These are phyloP conservation scores for Stegana nigrithorax DNA, from an alignment of 2,888 invertebrate genomes.

Conservation along the genomic window DNA sequence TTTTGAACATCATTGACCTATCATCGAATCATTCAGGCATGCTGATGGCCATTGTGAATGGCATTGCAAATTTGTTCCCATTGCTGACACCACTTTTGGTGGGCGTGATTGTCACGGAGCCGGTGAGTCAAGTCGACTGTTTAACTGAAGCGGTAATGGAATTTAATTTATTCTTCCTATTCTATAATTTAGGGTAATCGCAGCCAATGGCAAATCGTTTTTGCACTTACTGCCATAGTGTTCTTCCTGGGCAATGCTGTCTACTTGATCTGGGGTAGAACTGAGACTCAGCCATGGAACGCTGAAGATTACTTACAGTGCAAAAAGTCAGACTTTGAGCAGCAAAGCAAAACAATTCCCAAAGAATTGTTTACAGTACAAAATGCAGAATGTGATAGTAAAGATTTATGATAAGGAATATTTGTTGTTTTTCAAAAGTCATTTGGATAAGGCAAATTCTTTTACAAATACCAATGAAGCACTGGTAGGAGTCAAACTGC, in stretches of 20 bases:
- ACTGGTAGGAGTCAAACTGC: too few relatives aligned
- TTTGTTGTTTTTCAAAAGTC: too few relatives aligned
- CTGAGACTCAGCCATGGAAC: conserved; percentile 78
- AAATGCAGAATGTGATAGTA: too few relatives aligned
- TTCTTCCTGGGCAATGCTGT: conserved; percentile 78
- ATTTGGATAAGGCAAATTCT: too few relatives aligned
- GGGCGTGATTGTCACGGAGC: conserved; percentile 69
- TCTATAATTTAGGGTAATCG: conserved; percentile 64
- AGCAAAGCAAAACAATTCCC: too few relatives aligned
- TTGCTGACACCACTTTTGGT: conserved; percentile 73
- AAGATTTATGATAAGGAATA: too few relatives aligned
- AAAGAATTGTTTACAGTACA: too few relatives aligned
- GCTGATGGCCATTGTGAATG: conserved; percentile 75
- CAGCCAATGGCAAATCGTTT: conserved; percentile 80
- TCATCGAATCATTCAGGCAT: conserved; percentile 75
- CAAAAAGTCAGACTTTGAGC: too few relatives aligned
- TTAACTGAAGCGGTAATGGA: background rate
- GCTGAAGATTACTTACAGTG: conserved; percentile 69
- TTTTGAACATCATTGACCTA: conserved; percentile 73
- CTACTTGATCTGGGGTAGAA: conserved; percentile 77
- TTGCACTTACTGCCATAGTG: conserved; percentile 75
- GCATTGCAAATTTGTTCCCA: conserved; percentile 72
- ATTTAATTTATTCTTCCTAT: too few relatives aligned
- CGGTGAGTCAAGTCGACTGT: too few relatives aligned
- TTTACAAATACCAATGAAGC: too few relatives aligned